Conservation (phyloP, 2,888 invertebrate species). For the Sylvicola cinctus region DNA sequence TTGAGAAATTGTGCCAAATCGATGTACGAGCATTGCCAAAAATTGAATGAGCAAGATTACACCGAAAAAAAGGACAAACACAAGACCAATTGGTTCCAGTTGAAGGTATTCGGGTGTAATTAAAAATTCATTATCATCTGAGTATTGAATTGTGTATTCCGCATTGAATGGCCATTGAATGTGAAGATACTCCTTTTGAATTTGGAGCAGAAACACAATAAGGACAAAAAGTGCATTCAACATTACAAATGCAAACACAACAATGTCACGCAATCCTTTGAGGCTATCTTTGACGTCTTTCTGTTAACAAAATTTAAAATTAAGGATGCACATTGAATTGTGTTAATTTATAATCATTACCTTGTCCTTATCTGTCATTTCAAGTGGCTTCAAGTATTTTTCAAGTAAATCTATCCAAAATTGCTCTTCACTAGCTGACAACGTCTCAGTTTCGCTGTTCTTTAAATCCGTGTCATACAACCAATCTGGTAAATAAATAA, state of each 20-base stretch:
- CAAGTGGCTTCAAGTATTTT: constrained; percentile 54
- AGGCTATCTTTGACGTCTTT: constrained; percentile 13
- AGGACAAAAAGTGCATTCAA: constrained; percentile 56
- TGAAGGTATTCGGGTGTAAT: constrained; percentile 37
- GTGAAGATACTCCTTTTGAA: constrained; percentile 46
- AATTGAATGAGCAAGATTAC: constrained; percentile 49
- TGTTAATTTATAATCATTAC: no score
- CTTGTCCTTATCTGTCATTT: constrained; percentile 38
- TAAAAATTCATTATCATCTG: constrained; percentile 25
- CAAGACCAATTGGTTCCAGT: constrained; percentile 52
- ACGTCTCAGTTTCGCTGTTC: constrained; percentile 40
- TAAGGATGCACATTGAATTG: neutral
- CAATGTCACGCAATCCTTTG: constrained; percentile 41
- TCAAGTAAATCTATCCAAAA: constrained; percentile 64
- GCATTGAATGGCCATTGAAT: constrained; percentile 46
- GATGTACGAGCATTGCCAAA: constrained; percentile 52
- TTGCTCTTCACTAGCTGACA: constrained; percentile 40
- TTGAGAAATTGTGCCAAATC: constrained; percentile 53
- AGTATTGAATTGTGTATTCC: constrained; percentile 29
- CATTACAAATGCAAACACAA: constrained; percentile 51
- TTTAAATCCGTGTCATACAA: constrained; percentile 43
- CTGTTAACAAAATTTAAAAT: neutral
- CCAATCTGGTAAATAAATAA: constrained; percentile 31
- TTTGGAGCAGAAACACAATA: constrained; percentile 48
- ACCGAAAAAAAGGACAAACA: constrained; percentile 52